Evolutionary conservation across 1,140 invertebrate genomes (phyloP), one percentile per base, ranked within the genome.

Genomic region (Halictus rubicundus): DNA sequence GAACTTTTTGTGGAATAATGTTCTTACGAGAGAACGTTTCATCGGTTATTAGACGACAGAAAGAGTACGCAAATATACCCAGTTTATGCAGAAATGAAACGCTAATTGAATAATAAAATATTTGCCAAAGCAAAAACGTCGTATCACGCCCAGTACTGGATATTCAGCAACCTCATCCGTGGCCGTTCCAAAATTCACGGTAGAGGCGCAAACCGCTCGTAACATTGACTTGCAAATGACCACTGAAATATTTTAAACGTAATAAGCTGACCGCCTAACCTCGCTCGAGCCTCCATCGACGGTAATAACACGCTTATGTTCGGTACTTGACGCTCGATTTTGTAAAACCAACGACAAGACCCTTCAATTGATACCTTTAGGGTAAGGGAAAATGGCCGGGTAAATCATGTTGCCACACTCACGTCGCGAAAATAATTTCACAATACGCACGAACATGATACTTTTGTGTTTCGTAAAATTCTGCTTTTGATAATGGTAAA

Each of bases 191-290:
- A 49, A 46, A 66, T 66, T 46, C 64, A 66, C 39, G 64, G n/a
- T 1, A 39, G 16, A 21, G 32, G n/a, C 14, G 12, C 7, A 46
- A 63, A 16, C 21, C 39, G 64, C 64, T 6, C 21, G 63, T 10
- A 23, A 25, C 23, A 12, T 66, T 66, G 64, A 65, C 8, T 65
- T 46, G 63, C 63, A 65, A 65, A 65, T 65, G 21, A 65, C 63
- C n/a, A 21, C 23, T n/a, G 4, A 66, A 66, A 66, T 66, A 66
- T 66, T 46, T 66, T 37, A 63, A 27, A 60, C 63, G 37, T 37
- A 64, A 66, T 42, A 25, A 23, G 64, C 7, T n/a, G 37, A 12
- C 32, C 27, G 25, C 60, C 23, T 61, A 32, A 37, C 60, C 12
- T 27, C 25, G 12, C 16, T 12, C 23, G n/a, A 12, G 16, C 1